Percentiles rank a stretch among this genome's conserved stretches.
Evolutionary conservation across 2,113 vertebrate species (phyloP).

Genomic region (Rhadina sibilatrix): DNA sequence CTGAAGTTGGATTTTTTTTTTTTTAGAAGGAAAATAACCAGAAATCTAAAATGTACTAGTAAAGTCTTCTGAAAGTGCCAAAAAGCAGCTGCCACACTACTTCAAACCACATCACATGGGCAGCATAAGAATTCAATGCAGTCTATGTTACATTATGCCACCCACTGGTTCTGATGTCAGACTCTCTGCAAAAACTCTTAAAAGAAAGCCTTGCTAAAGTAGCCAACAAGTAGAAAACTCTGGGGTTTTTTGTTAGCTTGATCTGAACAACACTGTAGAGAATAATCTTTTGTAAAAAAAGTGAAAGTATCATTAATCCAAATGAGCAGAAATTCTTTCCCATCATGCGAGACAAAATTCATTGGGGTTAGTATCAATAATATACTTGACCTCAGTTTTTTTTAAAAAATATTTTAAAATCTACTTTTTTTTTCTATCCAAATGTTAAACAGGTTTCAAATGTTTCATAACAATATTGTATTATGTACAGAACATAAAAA

Average conservation of each 20-base stretch:
- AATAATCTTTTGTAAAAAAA: neutral
- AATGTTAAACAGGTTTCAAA: neutral
- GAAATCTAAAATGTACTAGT: neutral
- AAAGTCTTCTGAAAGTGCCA: neutral
- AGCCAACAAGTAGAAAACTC: neutral
- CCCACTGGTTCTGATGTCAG: constrained; percentile 52
- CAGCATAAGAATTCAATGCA: neutral
- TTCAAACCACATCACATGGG: constrained; percentile 7
- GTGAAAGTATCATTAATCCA: neutral
- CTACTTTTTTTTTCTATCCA: neutral
- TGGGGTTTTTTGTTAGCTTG: neutral
- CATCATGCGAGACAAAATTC: neutral
- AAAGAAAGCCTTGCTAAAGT: neutral
- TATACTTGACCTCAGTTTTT: neutral
- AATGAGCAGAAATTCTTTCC: neutral
- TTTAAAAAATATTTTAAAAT: neutral
- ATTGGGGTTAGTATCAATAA: neutral
- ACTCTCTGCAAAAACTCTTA: neutral
- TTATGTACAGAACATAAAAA: neutral
- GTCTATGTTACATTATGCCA: constrained; percentile 27
- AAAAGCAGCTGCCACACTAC: constrained; percentile 23
- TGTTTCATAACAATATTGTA: neutral
- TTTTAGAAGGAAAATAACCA: neutral
- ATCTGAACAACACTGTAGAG: neutral
- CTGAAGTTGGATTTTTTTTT: neutral